A percentile compares a stretch with the other conserved stretches of the same genome.
Evolutionary conservation across 2,888 invertebrate species (phyloP).

Genomic region (Zygothrica quintamaculata): DNA sequence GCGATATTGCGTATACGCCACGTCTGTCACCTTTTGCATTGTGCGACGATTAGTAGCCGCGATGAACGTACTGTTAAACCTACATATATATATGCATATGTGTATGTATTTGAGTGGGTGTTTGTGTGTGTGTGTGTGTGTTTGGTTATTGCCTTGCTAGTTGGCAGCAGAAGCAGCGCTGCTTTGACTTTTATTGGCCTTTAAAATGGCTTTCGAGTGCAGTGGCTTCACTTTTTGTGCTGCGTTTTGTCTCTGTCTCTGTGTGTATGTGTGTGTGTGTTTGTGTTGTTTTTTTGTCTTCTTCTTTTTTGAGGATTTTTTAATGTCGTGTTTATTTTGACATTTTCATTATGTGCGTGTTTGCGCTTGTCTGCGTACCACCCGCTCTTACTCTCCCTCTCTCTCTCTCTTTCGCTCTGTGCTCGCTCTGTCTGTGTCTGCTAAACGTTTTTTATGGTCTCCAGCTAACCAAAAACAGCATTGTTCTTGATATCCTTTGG

Average conservation of each 20-base stretch:
- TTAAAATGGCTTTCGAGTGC: slow-evolving; percentile 66
- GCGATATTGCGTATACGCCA: slow-evolving; percentile 64
- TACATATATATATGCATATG: slow-evolving; percentile 21
- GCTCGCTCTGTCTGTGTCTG: slow-evolving; percentile 36
- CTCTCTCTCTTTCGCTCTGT: slow-evolving; percentile 24
- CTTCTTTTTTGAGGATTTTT: slow-evolving; percentile 55
- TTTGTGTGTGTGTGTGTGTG: slow-evolving; percentile 18
- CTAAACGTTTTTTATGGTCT: slow-evolving; percentile 44
- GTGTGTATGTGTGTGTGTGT: slow-evolving; percentile 17
- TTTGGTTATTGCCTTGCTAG: slow-evolving; percentile 54
- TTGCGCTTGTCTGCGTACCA: slow-evolving; percentile 34
- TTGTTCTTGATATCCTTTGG: slow-evolving; percentile 22
- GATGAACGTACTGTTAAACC: slow-evolving; percentile 15
- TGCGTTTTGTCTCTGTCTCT: slow-evolving; percentile 29
- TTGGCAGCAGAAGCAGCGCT: slow-evolving; percentile 47
- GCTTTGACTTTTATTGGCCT: slow-evolving; percentile 75
- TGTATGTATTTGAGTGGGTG: slow-evolving; percentile 10
- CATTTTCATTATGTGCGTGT: slow-evolving; percentile 80
- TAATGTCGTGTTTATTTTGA: slow-evolving; percentile 81
- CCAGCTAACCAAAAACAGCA: not conserved
- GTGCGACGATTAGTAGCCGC: slow-evolving; percentile 34
- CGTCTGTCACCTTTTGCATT: slow-evolving; percentile 59
- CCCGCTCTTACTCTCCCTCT: slow-evolving; percentile 3
- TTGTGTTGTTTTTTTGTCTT: slow-evolving; percentile 4
- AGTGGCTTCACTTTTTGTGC: slow-evolving; percentile 39